Evolutionary conservation across 2,113 vertebrate species (phyloP).

Genomic region (Chrysemys picta): DNA sequence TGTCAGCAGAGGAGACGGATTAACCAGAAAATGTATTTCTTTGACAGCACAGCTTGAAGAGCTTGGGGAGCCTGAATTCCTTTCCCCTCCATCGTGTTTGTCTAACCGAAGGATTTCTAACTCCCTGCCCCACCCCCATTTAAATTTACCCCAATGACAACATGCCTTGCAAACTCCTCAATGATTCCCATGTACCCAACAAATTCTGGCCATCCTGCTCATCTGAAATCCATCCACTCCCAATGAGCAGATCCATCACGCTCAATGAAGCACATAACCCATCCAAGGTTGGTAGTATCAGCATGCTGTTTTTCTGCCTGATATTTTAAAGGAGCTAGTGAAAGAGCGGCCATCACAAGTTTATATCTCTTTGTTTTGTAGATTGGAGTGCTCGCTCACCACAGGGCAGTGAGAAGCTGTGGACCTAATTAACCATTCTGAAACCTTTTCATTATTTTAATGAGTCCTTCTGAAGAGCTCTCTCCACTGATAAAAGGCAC

Average conservation of each 20-base stretch:
- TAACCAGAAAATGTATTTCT: slow-evolving; percentile 46
- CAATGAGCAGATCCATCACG: slow-evolving; percentile 35
- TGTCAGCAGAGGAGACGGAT: slow-evolving; percentile 16
- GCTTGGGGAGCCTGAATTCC: slow-evolving; percentile 34
- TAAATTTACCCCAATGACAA: slow-evolving; percentile 57
- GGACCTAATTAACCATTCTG: slow-evolving; percentile 49
- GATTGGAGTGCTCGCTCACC: slow-evolving; percentile 32
- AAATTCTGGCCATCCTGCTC: slow-evolving; percentile 42
- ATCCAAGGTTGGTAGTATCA: slow-evolving; percentile 13
- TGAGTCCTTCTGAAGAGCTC: slow-evolving; percentile 55
- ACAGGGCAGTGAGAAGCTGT: slow-evolving; percentile 46
- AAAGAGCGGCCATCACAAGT: slow-evolving; percentile 7
- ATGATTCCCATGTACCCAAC: not conserved
- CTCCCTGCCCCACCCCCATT: slow-evolving; percentile 10
- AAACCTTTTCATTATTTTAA: slow-evolving; percentile 74
- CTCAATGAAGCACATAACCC: slow-evolving; percentile 26
- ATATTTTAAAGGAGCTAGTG: not conserved
- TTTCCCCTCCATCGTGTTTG: not conserved
- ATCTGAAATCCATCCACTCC: slow-evolving; percentile 27
- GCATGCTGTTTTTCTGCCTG: not conserved
- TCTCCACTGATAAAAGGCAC: slow-evolving; percentile 53
- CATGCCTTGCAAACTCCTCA: not conserved
- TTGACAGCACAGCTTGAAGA: slow-evolving; percentile 55
- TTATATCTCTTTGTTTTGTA: not conserved
- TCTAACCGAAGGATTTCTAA: slow-evolving; percentile 22